Evolutionary conservation across 2,113 vertebrate species (phyloP).

Genomic region (Atractosteus spatula): DNA sequence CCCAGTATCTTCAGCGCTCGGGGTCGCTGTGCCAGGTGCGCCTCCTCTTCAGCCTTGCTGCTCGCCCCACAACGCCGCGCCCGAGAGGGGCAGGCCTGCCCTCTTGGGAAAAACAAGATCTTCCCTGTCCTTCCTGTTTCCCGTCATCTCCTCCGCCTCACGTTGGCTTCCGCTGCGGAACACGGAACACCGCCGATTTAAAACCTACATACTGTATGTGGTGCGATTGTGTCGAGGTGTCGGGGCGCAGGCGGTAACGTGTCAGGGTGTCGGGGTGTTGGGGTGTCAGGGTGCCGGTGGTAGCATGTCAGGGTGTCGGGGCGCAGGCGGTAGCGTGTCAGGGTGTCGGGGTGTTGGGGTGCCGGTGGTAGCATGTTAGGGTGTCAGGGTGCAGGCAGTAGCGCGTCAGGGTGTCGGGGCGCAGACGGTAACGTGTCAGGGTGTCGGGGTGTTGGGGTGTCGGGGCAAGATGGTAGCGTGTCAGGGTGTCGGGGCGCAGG

Average conservation of each 20-base stretch:
- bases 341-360: no score
- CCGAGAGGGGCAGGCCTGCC: no score
- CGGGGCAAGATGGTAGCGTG: no score
- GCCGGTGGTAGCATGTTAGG: no score
- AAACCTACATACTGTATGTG: no score
- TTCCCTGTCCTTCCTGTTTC: neutral
- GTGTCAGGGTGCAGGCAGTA: no score
- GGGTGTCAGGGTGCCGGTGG: neutral
- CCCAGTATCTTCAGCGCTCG: neutral
- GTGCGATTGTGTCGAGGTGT: no score
- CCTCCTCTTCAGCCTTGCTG: neutral
- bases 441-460: neutral
- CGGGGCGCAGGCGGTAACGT: neutral
- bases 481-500: no score
- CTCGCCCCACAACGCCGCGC: neutral
- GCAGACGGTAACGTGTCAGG: no score
- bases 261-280: neutral
- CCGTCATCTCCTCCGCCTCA: slow-evolving; percentile 45
- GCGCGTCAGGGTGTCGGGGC: no score
- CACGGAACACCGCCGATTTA: neutral
- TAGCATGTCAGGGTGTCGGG: neutral
- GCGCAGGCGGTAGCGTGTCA: neutral
- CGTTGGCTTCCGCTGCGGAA: slow-evolving; percentile 58
- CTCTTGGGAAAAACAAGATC: no score
- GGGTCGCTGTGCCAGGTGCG: no score